phyloP scores from a whole-genome alignment of 2,888 invertebrate species.

The Drosophila koepferae region DNA sequence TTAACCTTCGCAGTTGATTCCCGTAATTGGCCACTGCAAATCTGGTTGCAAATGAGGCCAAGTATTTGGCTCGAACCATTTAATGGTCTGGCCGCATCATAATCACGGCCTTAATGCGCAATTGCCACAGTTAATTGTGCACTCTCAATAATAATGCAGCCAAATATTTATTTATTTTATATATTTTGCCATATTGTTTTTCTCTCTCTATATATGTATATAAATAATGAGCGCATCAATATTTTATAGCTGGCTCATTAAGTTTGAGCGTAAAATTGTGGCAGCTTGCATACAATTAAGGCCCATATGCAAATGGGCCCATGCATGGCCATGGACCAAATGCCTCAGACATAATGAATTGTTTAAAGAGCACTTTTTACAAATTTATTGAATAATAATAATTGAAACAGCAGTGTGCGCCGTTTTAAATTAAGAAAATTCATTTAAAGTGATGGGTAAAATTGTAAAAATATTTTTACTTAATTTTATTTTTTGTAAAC shows the following conservation, averaged over 20 bases:
- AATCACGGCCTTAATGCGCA: not conserved
- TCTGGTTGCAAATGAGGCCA: slow-evolving; percentile 3
- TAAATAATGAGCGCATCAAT: not conserved
- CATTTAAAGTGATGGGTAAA: not conserved
- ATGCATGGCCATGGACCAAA: not conserved
- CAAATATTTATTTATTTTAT: not conserved
- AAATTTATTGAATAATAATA: not conserved
- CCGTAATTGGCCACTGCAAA: slow-evolving; percentile 14
- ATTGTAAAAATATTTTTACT: too few species aligned
- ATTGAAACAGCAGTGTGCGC: not conserved
- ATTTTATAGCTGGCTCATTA: slow-evolving; percentile 11
- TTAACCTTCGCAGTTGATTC: slow-evolving; percentile 28
- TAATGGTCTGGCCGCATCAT: not conserved
- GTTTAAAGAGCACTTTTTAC: slow-evolving; percentile 3
- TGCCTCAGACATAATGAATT: not conserved
- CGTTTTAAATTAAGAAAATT: not conserved
- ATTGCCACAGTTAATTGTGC: slow-evolving; percentile 18
- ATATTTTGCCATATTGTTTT: not conserved
- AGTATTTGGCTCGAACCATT: slow-evolving; percentile 1
- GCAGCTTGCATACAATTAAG: slow-evolving; percentile 4
- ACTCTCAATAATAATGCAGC: not conserved
- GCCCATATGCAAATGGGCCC: not conserved
- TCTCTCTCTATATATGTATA: not conserved
- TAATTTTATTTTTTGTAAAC: too few species aligned
- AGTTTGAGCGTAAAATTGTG: slow-evolving; percentile 1